Evolutionary conservation across 2,113 vertebrate genomes (phyloP).

Genomic region (Regulus satrapa): DNA sequence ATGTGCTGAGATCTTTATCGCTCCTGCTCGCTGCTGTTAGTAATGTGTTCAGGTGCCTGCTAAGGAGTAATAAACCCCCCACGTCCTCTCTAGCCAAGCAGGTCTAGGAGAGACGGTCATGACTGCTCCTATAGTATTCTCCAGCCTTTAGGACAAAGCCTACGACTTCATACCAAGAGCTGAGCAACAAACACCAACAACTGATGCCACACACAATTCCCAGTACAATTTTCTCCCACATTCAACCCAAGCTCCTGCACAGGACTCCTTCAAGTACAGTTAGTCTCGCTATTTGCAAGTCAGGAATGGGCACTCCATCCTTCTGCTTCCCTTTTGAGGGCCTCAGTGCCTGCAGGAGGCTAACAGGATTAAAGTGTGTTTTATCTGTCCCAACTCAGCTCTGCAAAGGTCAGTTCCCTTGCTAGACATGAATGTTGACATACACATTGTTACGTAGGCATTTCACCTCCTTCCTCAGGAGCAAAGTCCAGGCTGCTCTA

Average conservation of each 20-base stretch:
- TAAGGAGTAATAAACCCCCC: neutral
- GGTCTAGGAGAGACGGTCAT: neutral
- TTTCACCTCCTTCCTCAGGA: neutral
- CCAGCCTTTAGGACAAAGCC: neutral
- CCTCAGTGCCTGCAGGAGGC: neutral
- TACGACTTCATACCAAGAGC: neutral
- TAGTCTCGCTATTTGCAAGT: neutral
- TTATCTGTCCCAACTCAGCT: neutral
- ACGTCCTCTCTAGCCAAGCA: neutral
- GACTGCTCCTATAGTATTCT: neutral
- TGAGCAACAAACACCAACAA: neutral
- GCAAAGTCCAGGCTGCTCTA: conserved; percentile 8
- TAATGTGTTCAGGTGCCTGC: neutral
- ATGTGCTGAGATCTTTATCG: neutral
- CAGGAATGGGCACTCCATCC: neutral
- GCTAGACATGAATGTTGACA: neutral
- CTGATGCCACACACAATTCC: neutral
- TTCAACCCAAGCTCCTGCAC: neutral
- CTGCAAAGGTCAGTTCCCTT: neutral
- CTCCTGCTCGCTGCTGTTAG: neutral
- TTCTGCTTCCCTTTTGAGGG: neutral
- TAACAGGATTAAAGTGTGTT: neutral
- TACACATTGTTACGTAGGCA: neutral
- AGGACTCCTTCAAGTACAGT: neutral
- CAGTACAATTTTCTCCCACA: neutral